Evolutionary conservation across 2,888 invertebrate genomes (phyloP), one percentile per base, ranked within the genome.

Genomic region (Xestobium rufovillosum): DNA sequence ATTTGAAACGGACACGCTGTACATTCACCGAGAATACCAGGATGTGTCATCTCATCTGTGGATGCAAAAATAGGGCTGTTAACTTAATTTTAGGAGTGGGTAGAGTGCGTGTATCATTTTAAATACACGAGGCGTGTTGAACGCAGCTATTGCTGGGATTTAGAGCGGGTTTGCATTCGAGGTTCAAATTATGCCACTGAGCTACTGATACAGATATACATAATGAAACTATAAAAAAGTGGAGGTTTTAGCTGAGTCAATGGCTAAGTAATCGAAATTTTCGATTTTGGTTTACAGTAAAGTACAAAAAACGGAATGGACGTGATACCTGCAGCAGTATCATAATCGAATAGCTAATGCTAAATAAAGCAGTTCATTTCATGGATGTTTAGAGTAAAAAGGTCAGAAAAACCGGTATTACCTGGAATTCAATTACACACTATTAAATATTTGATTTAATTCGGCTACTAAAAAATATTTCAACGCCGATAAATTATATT

Each of bases 341-440:
- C 35, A 43, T 44, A 48, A 50, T 49, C 48, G 44, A 46, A 49
- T 42, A 54, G 45, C 50, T 53, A 50, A 48, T 49, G 52, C 48
- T 57, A 56, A 34, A 60, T 59, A 60, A 60, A 59, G 56, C 59
- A 60, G 53, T 60, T 61, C 59, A 61, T 61, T 61, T 61, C 60
- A 61, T 60, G 61, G 57, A 57, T 60, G 49, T 61, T 61, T 57
- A 47, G 47, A 44, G 51, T 48, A 55, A 56, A 55, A 53, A 54
- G 47, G 44, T 38, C 47, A 45, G 48, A 57, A 56, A 56, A 52
- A 52, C 45, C 42, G 38, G 30, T 42, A 43, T 40, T 55, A 51
- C 48, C 50, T 48, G 51, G 54, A 54, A 56, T 58, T 59, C 49
- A 57, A 57, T 58, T 59, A 57, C 47, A 54, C 50, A 51, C 49